Base-by-base conservation (phyloP, 2,113 vertebrate genomes). In the Glareola pratincola region DNA sequence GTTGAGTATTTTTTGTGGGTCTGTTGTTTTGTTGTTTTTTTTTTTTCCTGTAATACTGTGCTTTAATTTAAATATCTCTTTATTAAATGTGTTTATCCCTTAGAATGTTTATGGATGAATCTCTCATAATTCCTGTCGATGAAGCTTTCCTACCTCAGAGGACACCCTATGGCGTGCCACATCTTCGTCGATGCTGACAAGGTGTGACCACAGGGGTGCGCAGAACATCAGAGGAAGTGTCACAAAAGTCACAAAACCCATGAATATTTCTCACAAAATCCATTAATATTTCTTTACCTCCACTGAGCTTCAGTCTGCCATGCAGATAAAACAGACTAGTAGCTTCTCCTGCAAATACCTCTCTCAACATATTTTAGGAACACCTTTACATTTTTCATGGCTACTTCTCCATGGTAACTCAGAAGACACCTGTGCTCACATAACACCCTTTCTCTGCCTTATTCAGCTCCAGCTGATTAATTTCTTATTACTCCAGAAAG, bases 331-430 rank as follows among this genome's bases (percentile, higher is more conserved):
- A 26, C 30, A 64, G 14, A 11, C 15, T 57, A 30, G 39, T 2
- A 64, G 9, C 6, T 8, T 90, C 16, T 79, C n/a, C 32, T 66
- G 62, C 45, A 87, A 71, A 62, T 23, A 23, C 2, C 34, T 84
- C 21, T 36, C 51, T 14, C 56, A 71, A 5, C 2, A 6, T 29
- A 14, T 32, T 9, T 59, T 37, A 63, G 19, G 39, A 83, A 50
- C 0, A 1, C 4, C 12, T 41, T 51, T 43, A 53, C 5, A 30
- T 64, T 80, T 77, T 74, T 60, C 29, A 57, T 47, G 17, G 8
- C 45, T 47, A 3, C 12, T 32, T 79, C 29, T 37, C 34, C 0
- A 0, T 24, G 5, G 8, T 60, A 20, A 13, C 12, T 47, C 39
- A 71, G 50, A 94, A 64, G 45, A 67, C 18, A 56, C 2, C n/a